Evolutionary conservation across 1,140 invertebrate genomes (phyloP), one percentile per base, ranked within the genome.

Genomic region (Chelonus insularis): DNA sequence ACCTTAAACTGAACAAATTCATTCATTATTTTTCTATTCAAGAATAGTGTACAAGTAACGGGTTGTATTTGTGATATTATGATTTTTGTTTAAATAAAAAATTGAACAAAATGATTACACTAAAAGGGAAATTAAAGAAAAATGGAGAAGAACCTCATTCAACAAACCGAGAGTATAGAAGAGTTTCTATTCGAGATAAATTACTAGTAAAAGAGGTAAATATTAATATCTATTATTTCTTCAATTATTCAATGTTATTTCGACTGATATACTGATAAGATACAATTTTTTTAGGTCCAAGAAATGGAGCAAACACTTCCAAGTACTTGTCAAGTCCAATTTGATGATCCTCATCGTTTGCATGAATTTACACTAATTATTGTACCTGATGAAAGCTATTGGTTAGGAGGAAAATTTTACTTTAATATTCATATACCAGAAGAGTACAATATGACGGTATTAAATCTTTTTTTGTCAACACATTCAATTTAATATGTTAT

Each of bases 401-500:
- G 95, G 93, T 80, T 84, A 67, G 90, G 90, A 51, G 95, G 96
- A 43, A 85, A 83, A 64, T 98, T 96, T 82, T 85, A 86, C 70
- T 98, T 98, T 80, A 85, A 87, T 73, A 86, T 98, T 67, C 84
- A 86, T 75, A 91, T 97, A 50, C 91, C 93, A 5, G 93, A 96
- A 76, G 95, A 97, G 57, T 98, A 98, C 84, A 98, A 98, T 82
- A 95, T 96, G 88, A 88, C 90, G 75, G 93, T 95, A 87, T 72
- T 69, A 43, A 48, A 56, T 51, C 32, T 57, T 50, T 65, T 39
- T 45, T 41, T 16, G 32, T 36, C 25, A 29, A 4, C 25, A 29
- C 25, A 29, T 29, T 29, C 7, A n/a, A n/a, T n/a, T n/a, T n/a
- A n/a, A n/a, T n/a, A n/a, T n/a, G n/a, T n/a, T n/a, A n/a, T n/a